phyloP scores from a whole-genome alignment of 2,888 invertebrate species.

The Ormyrus nitidulus region DNA sequence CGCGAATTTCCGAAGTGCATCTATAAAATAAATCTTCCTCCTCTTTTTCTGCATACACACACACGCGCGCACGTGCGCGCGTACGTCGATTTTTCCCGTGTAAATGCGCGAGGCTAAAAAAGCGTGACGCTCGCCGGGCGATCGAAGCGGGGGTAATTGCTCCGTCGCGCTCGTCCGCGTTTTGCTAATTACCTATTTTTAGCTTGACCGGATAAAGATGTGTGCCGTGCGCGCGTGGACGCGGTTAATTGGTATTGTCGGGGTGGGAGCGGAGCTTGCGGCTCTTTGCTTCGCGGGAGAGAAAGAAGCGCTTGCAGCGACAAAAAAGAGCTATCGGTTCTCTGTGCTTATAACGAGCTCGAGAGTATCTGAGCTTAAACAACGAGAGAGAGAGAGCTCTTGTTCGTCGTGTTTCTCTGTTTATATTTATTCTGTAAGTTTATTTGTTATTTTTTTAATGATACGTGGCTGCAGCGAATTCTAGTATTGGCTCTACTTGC shows the following conservation, averaged over 20 bases:
- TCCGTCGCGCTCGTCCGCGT: conserved; percentile 35
- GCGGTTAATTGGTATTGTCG: conserved; percentile 36
- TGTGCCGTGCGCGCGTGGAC: background rate
- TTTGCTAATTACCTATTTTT: conserved; percentile 49
- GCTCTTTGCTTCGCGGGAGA: background rate
- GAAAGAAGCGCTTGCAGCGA: background rate
- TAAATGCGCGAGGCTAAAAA: background rate
- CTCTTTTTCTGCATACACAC: conserved; percentile 11
- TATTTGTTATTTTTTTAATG: too few species aligned
- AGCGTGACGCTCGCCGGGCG: background rate
- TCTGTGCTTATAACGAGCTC: too few species aligned
- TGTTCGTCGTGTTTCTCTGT: background rate
- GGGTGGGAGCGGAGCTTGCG: background rate
- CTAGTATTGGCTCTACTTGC: too few species aligned
- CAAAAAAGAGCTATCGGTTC: too few species aligned
- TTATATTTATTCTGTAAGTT: background rate
- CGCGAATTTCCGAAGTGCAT: conserved; percentile 45
- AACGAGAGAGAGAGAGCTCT: background rate
- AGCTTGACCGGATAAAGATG: background rate
- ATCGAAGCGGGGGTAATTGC: conserved; percentile 44
- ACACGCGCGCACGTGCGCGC: background rate
- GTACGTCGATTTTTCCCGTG: background rate
- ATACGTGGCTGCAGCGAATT: too few species aligned
- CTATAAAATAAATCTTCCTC: conserved; percentile 47
- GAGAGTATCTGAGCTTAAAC: too few species aligned